Evolutionary conservation across 2,888 invertebrate genomes (phyloP).

Genomic region (Athalia rosae): DNA sequence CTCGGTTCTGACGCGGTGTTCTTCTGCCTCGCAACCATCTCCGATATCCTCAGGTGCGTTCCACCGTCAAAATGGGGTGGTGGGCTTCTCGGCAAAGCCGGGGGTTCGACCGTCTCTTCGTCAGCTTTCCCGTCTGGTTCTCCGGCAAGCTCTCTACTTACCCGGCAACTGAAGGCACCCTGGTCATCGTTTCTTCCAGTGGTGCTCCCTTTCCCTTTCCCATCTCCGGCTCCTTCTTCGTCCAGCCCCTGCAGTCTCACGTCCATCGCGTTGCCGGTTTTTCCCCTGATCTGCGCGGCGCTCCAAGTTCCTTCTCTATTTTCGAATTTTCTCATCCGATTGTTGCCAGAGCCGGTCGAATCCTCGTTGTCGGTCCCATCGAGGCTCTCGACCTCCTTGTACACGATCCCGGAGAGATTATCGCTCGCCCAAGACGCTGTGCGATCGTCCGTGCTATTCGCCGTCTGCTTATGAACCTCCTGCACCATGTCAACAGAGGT

Average conservation of each 20-base stretch:
- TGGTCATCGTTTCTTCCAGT: slow-evolving; percentile 1
- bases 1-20: slow-evolving; percentile 75
- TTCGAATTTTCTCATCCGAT: slow-evolving; percentile 67
- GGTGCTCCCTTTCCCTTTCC: slow-evolving; percentile 50
- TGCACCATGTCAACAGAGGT: neutral
- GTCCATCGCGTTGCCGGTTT: slow-evolving; percentile 53
- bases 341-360: slow-evolving; percentile 48
- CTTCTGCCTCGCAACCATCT: slow-evolving; percentile 50
- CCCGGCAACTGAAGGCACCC: slow-evolving; percentile 72
- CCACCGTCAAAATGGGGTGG: slow-evolving; percentile 73
- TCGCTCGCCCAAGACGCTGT: slow-evolving; percentile 29
- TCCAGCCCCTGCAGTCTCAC: slow-evolving; percentile 41
- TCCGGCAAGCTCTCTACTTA: slow-evolving; percentile 86
- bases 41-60: slow-evolving; percentile 62
- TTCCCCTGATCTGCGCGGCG: slow-evolving; percentile 52
- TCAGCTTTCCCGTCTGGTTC: slow-evolving; percentile 92
- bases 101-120: slow-evolving; percentile 83
- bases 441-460: slow-evolving; percentile 36
- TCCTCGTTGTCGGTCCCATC: slow-evolving; percentile 50
- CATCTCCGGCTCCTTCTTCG: neutral
- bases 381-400: slow-evolving; percentile 36
- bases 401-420: too few species aligned
- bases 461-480: slow-evolving; percentile 44
- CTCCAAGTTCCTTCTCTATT: slow-evolving; percentile 60
- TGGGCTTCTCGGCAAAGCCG: slow-evolving; percentile 82